A percentile compares a stretch with the other conserved stretches of the same genome.
Evolutionary conservation across 2,888 invertebrate genomes (phyloP).

Genomic region (Drosophila ezoana): DNA sequence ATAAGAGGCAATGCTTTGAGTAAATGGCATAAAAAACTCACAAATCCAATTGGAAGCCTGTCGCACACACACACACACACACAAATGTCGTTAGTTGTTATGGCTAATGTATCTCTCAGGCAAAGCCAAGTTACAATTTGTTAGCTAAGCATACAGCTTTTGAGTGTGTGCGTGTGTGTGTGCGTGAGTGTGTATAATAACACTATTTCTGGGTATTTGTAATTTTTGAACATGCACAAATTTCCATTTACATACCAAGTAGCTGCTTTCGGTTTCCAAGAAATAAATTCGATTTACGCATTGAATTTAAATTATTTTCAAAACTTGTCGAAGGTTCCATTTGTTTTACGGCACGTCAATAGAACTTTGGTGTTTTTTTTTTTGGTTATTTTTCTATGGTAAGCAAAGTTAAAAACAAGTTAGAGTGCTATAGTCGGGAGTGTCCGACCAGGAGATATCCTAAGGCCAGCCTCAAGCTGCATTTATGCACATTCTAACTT

Average conservation of each 20-base stretch:
- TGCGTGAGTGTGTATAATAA: conserved; percentile 27
- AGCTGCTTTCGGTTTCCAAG: conserved; percentile 18
- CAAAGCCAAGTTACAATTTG: conserved; percentile 69
- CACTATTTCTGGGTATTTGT: conserved; percentile 54
- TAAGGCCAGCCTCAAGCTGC: too few relatives aligned
- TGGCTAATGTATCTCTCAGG: conserved; percentile 64
- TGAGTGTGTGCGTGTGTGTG: conserved; percentile 1
- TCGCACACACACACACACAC: conserved; percentile 20
- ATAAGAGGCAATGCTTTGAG: conserved; percentile 38
- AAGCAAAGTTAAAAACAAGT: too few relatives aligned
- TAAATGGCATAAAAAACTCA: conserved; percentile 30
- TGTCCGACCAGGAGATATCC: too few relatives aligned
- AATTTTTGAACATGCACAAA: conserved; percentile 51
- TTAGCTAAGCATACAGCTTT: conserved; percentile 31
- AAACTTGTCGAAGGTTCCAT: neutral
- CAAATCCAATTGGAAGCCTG: conserved; percentile 49
- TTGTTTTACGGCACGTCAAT: conserved; percentile 1
- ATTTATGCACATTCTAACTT: too few relatives aligned
- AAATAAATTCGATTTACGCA: conserved; percentile 50
- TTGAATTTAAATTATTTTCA: conserved; percentile 12
- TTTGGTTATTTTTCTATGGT: neutral
- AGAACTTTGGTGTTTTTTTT: neutral
- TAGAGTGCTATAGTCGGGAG: too few relatives aligned
- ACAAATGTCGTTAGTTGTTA: conserved; percentile 56
- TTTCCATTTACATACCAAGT: conserved; percentile 72